Evolutionary conservation across 2,888 invertebrate species (phyloP).

Genomic region (Hypena proboscidalis): DNA sequence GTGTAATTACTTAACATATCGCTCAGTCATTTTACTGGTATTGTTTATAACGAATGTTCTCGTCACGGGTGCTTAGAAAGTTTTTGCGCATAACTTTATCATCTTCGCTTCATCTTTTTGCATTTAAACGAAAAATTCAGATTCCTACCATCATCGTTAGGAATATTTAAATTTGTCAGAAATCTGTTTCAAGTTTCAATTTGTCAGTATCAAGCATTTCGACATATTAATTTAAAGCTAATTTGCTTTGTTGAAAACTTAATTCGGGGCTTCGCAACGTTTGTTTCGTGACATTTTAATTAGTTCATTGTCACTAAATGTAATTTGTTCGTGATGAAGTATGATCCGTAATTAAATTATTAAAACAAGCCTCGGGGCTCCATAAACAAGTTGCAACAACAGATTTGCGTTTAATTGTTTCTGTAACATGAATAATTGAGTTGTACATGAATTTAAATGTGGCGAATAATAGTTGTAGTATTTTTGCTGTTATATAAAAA

Average conservation of each 20-base stretch:
- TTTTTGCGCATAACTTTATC: constrained; percentile 19
- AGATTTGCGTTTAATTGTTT: not conserved
- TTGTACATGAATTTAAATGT: too few species aligned
- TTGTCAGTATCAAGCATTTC: constrained; percentile 28
- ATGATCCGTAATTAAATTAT: not conserved
- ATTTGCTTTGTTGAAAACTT: constrained; percentile 17
- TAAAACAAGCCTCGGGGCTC: not conserved
- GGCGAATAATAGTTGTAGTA: too few species aligned
- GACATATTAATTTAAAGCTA: constrained; percentile 10
- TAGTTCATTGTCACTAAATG: constrained; percentile 10
- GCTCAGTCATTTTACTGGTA: constrained; percentile 16
- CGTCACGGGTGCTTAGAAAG: constrained; percentile 31
- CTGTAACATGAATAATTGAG: too few species aligned
- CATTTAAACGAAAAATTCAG: constrained; percentile 4
- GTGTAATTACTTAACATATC: constrained; percentile 27
- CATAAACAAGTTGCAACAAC: not conserved
- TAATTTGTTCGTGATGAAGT: constrained; percentile 5
- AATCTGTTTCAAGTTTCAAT: too few species aligned
- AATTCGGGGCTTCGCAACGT: constrained; percentile 10
- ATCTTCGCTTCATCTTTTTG: constrained; percentile 15
- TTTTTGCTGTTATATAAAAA: too few species aligned
- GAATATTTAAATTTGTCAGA: constrained; percentile 11
- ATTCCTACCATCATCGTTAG: constrained; percentile 29
- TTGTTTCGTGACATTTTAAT: constrained; percentile 19
- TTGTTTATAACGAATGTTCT: constrained; percentile 22